Evolutionary conservation across 2,797 vertebrate genomes (phyloP).

Genomic region (Clarias fuscus): DNA sequence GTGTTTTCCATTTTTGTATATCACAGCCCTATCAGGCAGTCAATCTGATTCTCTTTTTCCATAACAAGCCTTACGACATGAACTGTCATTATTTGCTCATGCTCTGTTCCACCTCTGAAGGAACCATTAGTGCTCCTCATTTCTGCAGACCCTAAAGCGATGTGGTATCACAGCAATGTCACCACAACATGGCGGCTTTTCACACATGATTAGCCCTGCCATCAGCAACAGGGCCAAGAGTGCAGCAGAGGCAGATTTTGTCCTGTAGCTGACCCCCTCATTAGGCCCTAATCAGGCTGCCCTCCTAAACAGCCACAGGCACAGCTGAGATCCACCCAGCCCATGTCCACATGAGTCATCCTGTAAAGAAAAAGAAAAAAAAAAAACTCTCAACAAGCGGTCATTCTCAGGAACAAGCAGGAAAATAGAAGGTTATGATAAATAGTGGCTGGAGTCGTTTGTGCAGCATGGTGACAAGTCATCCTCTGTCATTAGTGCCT

Average conservation of each 20-base stretch:
- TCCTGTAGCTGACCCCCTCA: slow-evolving; percentile 53
- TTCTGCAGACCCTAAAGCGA: slow-evolving; percentile 38
- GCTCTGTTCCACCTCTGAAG: slow-evolving; percentile 36
- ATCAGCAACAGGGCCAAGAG: slow-evolving; percentile 35
- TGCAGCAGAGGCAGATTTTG: slow-evolving; percentile 48
- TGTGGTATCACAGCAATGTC: slow-evolving; percentile 36
- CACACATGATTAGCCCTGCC: slow-evolving; percentile 53
- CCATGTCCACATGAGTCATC: neutral
- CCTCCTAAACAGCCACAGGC: slow-evolving; percentile 32
- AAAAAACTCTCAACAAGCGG: slow-evolving; percentile 15
- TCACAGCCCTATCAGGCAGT: slow-evolving; percentile 29
- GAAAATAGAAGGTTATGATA: slow-evolving; percentile 39
- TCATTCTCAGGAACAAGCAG: neutral
- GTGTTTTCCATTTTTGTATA: slow-evolving; percentile 27
- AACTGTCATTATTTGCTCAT: slow-evolving; percentile 27
- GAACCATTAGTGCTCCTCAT: slow-evolving; percentile 29
- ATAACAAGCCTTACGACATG: slow-evolving; percentile 39
- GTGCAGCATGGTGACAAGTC: slow-evolving; percentile 46
- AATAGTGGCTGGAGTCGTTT: slow-evolving; percentile 46
- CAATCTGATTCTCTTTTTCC: slow-evolving; percentile 4
- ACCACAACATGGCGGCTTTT: slow-evolving; percentile 49
- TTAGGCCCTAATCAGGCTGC: slow-evolving; percentile 50
- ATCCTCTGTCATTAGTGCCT: slow-evolving; percentile 48
- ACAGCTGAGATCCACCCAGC: slow-evolving; percentile 35
- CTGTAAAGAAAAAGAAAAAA: neutral